phyloP scores from a whole-genome alignment of 2,113 vertebrate genomes.

The Percopsis transmontana region DNA sequence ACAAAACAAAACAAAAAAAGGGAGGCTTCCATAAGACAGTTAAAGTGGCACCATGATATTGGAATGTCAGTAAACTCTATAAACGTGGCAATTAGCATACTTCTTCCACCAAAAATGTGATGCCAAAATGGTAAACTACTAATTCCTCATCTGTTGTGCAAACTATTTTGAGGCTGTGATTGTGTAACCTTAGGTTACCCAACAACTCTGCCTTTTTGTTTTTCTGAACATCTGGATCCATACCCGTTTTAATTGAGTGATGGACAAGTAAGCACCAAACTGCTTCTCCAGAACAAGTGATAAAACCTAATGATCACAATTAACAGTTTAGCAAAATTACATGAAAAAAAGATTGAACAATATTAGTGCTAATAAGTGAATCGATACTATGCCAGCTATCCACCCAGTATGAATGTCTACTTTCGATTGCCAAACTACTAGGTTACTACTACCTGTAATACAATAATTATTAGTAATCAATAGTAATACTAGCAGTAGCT shows the following conservation, averaged over 20 bases:
- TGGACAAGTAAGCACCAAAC: conserved; percentile 16
- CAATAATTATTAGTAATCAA: background rate
- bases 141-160: conserved; percentile 50
- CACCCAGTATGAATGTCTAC: background rate
- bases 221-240: conserved; percentile 55
- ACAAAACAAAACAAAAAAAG: background rate
- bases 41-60: conserved; percentile 18
- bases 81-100: conserved; percentile 55
- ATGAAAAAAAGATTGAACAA: background rate
- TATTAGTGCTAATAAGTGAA: conserved; percentile 1
- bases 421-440: too few relatives aligned
- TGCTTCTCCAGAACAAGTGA: conserved; percentile 4
- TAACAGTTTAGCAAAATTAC: background rate
- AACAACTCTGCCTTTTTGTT: conserved; percentile 9
- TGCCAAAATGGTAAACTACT: conserved; percentile 19
- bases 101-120: conserved; percentile 49
- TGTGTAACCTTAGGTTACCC: conserved; percentile 17
- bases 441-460: background rate
- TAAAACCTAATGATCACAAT: conserved; percentile 11
- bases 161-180: conserved; percentile 23
- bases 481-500: conserved; percentile 3
- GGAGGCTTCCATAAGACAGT: background rate
- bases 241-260: conserved; percentile 40
- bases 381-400: background rate
- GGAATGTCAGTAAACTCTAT: conserved; percentile 47